A percentile compares a stretch with the other conserved stretches of the same genome.
Evolutionary conservation across 2,113 vertebrate genomes (phyloP).

Genomic region (Acanthisitta chloris): DNA sequence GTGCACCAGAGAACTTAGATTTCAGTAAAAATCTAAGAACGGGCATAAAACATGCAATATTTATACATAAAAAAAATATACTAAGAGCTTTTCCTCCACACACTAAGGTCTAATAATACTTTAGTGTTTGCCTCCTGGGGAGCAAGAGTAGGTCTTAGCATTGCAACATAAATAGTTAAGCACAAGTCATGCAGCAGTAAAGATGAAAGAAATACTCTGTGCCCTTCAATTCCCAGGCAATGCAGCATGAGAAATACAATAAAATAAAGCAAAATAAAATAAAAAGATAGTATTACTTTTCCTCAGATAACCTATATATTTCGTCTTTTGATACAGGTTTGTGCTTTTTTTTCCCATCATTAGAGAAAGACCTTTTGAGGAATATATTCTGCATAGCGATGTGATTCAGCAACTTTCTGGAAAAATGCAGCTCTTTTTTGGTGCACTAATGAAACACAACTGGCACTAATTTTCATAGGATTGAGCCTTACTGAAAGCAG

Average conservation of each 20-base stretch:
- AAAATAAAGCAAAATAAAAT: neutral
- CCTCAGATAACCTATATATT: neutral
- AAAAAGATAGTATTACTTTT: neutral
- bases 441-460: neutral
- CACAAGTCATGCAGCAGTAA: neutral
- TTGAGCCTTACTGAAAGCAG: conserved; percentile 1
- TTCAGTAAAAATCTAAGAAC: neutral
- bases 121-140: neutral
- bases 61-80: neutral
- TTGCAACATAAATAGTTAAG: conserved; percentile 13
- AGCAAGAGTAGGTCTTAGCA: neutral
- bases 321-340: neutral
- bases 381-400: neutral
- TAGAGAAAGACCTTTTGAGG: neutral
- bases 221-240: neutral
- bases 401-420: conserved; percentile 54
- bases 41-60: conserved; percentile 8
- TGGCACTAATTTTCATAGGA: neutral
- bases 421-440: neutral
- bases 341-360: neutral
- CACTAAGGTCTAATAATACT: neutral
- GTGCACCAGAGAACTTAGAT: neutral
- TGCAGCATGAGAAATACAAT: neutral
- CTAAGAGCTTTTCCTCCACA: neutral
- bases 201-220: neutral